Evolutionary conservation across 2,888 invertebrate species (phyloP).

Genomic region (Pristionchus mayeri): DNA sequence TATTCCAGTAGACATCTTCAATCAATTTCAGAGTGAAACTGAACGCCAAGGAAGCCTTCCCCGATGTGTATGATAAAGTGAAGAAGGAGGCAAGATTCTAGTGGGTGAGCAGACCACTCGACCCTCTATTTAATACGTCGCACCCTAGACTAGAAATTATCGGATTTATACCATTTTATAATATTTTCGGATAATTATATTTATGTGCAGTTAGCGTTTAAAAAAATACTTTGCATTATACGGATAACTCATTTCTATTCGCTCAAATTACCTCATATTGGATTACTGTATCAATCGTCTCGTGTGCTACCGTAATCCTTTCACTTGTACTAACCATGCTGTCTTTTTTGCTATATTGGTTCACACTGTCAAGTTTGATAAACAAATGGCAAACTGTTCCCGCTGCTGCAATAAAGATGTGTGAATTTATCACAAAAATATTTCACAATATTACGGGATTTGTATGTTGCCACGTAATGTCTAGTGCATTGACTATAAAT

Average conservation of each 20-base stretch:
- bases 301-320: conserved; percentile 7
- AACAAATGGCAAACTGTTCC: no score
- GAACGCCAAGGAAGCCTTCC: conserved; percentile 84
- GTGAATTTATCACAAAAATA: not conserved
- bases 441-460: not conserved
- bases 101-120: not conserved
- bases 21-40: conserved; percentile 75
- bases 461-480: no score
- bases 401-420: not conserved
- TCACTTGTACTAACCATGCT: not conserved
- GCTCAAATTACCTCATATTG: conserved; percentile 6
- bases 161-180: not conserved
- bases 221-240: not conserved
- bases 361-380: not conserved
- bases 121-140: not conserved
- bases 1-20: not conserved
- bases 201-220: not conserved
- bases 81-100: conserved; percentile 76
- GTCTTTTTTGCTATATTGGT: not conserved
- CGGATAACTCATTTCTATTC: conserved; percentile 25
- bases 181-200: conserved; percentile 4
- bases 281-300: conserved; percentile 30
- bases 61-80: conserved; percentile 86
- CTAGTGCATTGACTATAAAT: no score
- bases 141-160: no score